Conservation (phyloP, 92 coral and sea anemone species). For the Heteractis magnifica region DNA sequence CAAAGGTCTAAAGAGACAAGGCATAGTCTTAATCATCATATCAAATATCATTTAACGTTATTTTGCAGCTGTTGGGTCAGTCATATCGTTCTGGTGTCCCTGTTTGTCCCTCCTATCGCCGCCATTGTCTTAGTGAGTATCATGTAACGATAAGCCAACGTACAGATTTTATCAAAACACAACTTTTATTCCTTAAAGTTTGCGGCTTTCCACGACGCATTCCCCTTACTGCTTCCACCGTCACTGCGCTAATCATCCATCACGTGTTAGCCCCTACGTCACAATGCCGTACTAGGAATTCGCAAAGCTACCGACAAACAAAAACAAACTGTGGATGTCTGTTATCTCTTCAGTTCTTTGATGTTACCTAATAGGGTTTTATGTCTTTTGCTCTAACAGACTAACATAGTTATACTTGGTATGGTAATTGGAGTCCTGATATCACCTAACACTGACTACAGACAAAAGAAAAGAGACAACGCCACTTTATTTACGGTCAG, state of each 20-base stretch:
- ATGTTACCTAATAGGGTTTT: background rate
- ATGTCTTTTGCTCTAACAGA: conserved; percentile 36
- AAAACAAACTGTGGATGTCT: background rate
- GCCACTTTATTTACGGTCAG: conserved; percentile 33
- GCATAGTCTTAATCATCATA: background rate
- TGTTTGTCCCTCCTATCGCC: conserved; percentile 85
- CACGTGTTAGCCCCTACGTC: too few relatives aligned
- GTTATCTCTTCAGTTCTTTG: background rate
- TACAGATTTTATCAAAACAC: too few relatives aligned
- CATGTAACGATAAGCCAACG: background rate
- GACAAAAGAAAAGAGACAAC: conserved; percentile 29
- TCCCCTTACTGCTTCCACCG: too few relatives aligned
- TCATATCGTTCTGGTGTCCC: conserved; percentile 70
- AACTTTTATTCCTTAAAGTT: too few relatives aligned
- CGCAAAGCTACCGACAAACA: too few relatives aligned
- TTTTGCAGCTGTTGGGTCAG: conserved; percentile 84
- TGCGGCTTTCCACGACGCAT: too few relatives aligned
- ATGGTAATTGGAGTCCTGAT: conserved; percentile 94
- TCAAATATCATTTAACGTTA: background rate
- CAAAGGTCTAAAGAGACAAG: too few relatives aligned
- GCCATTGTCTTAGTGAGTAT: conserved; percentile 81
- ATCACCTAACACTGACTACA: conserved; percentile 51
- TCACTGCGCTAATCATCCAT: too few relatives aligned
- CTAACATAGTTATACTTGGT: conserved; percentile 73
- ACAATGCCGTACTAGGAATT: too few relatives aligned